Base-by-base conservation (phyloP, 2,797 vertebrate genomes). In the Merluccius polli region DNA sequence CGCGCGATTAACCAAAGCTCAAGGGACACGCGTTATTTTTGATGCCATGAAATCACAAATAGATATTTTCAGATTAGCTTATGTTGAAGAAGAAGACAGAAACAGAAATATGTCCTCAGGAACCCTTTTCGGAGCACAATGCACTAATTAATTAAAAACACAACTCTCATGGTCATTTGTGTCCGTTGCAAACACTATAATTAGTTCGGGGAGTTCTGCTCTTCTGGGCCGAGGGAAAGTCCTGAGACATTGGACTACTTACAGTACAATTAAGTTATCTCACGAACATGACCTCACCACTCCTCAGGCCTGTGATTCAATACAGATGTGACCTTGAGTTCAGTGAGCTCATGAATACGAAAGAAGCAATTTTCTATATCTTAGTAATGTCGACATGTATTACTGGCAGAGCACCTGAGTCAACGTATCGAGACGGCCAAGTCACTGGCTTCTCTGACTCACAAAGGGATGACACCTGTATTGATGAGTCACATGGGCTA, bases 381-480 rank as follows among this genome's bases (percentile, higher is more conserved):
- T 65, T 65, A 27, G 59, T 65, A 65, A 65, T 12, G 59, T 65
- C 15, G 9, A 65, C 59, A 27, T 6, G 33, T 5, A 4, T 63
- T 21, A 48, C 27, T 10, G 41, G 72, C 29, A 48, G 72, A 27
- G 18, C 18, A 31, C 67, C 21, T 24, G 38, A 33, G 33, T 69
- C 72, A 44, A 70, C 48, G 67, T 30, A 24, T 30, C 18, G 71
- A 77, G 82, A 78, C 81, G 89, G 88, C 87, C 89, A 83, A 84
- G 85, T 86, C 82, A 83, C 29, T 52, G 36, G 32, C 63, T 18
- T 3, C 75, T 78, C 75, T 80, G 70, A 72, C 78, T 78, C 81
- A 83, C 77, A 82, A 82, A 82, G 70, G 29, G 44, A 83, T 89
- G 85, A 92, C 83, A 78, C 90, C 88, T 89, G 76, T 73, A 30